Conservation (phyloP, 2,113 vertebrate species). For the Anhinga anhinga region DNA sequence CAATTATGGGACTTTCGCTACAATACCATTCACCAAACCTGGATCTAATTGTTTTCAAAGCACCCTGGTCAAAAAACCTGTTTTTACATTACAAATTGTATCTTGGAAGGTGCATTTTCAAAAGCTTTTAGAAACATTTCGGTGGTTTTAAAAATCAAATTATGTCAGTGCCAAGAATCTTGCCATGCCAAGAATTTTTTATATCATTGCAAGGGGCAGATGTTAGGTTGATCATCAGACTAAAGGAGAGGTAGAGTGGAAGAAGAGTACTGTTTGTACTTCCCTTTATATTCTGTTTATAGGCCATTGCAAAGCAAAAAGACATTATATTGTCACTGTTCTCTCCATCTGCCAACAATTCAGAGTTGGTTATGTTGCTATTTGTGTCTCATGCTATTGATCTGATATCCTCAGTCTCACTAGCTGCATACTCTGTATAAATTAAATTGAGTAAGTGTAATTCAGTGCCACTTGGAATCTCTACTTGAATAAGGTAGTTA, state of each 20-base stretch:
- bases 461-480: conserved; percentile 42
- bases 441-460: conserved; percentile 60
- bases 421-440: conserved; percentile 60
- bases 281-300: conserved; percentile 37
- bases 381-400: conserved; percentile 63
- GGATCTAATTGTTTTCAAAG: not conserved
- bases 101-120: not conserved
- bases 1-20: not conserved
- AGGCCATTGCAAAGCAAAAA: not conserved
- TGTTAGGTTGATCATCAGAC: not conserved
- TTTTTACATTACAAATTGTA: not conserved
- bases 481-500: not conserved
- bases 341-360: conserved; percentile 39
- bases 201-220: not conserved
- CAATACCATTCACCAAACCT: not conserved
- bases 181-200: not conserved
- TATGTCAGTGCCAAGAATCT: not conserved
- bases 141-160: not conserved
- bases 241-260: not conserved
- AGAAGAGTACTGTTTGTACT: not conserved
- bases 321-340: not conserved
- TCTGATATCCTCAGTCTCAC: conserved; percentile 57
- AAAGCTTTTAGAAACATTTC: not conserved
- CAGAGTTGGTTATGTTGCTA: conserved; percentile 43
- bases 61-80: not conserved